A percentile compares a stretch with the other conserved stretches of the same genome.
phyloP scores from a whole-genome alignment of 2,888 invertebrate genomes.

The Spilarctia lutea region DNA sequence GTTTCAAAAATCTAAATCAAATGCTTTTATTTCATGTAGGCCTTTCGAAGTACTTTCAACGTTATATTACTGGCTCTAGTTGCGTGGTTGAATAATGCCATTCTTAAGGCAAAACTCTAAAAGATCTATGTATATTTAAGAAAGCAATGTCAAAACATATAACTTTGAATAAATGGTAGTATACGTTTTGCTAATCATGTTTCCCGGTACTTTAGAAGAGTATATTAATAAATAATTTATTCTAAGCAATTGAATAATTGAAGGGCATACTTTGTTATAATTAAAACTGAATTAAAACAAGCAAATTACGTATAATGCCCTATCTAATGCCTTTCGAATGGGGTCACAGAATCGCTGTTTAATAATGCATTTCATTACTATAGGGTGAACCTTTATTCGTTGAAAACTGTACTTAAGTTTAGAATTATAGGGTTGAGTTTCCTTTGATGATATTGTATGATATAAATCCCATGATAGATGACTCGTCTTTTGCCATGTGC shows the following conservation, averaged over 20 bases:
- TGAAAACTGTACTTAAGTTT: slow-evolving; percentile 42
- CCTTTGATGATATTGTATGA: neutral
- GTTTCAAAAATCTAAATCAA: too few relatives aligned
- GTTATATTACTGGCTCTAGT: too few relatives aligned
- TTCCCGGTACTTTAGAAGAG: neutral
- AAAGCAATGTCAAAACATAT: too few relatives aligned
- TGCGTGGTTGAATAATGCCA: too few relatives aligned
- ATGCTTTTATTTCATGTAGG: too few relatives aligned
- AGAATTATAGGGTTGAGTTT: slow-evolving; percentile 23
- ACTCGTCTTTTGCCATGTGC: slow-evolving; percentile 69
- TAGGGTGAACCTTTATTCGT: slow-evolving; percentile 43
- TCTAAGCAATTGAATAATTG: slow-evolving; percentile 73
- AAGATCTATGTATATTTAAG: too few relatives aligned
- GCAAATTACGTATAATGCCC: slow-evolving; percentile 80
- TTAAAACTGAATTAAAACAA: slow-evolving; percentile 84
- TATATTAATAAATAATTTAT: neutral
- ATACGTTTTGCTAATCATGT: neutral
- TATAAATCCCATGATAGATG: slow-evolving; percentile 70
- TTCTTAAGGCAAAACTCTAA: too few relatives aligned
- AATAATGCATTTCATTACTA: slow-evolving; percentile 77
- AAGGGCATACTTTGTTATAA: slow-evolving; percentile 79
- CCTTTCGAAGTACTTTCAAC: too few relatives aligned
- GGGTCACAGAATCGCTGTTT: slow-evolving; percentile 79
- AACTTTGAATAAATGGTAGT: neutral
- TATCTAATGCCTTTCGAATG: slow-evolving; percentile 77